Conservation (phyloP, 2,113 vertebrate genomes). For the Indicator indicator region DNA sequence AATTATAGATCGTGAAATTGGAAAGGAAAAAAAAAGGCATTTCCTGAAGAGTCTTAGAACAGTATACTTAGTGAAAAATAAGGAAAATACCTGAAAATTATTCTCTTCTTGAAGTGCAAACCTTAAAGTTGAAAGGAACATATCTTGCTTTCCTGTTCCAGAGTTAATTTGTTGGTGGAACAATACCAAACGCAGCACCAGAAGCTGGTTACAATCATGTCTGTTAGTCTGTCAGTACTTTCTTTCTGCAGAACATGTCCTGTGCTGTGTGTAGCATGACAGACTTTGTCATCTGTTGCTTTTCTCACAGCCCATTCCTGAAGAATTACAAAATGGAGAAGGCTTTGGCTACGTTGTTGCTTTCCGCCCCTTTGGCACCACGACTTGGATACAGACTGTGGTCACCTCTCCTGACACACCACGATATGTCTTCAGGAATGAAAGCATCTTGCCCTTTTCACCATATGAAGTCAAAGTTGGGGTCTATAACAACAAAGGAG, state of each 20-base stretch:
- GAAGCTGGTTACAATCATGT: rapidly evolving
- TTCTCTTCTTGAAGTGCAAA: background rate
- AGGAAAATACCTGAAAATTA: background rate
- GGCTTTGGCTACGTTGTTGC: constrained; percentile 95
- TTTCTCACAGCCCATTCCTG: constrained; percentile 85
- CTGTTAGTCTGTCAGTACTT: background rate
- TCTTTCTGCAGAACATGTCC: background rate
- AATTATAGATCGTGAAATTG: background rate
- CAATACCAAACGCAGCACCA: background rate
- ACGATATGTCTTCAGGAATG: constrained; percentile 88
- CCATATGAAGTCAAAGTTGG: constrained; percentile 93
- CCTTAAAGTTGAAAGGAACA: background rate
- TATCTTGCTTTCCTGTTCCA: background rate
- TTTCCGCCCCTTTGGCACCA: constrained; percentile 84
- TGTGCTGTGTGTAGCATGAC: background rate
- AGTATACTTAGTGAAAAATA: background rate
- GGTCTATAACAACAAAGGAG: constrained; percentile 92
- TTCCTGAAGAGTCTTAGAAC: background rate
- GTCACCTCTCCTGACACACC: constrained; percentile 85
- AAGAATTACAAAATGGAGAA: constrained; percentile 94
- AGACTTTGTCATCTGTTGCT: background rate
- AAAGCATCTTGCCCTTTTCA: constrained; percentile 89
- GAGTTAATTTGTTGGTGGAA: background rate
- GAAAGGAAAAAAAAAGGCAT: background rate
- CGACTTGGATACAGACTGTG: constrained; percentile 91